Evolutionary conservation across 2,888 invertebrate species (phyloP), one percentile per base, ranked within the genome.

Genomic region (Xanthorhoe spadicearia): DNA sequence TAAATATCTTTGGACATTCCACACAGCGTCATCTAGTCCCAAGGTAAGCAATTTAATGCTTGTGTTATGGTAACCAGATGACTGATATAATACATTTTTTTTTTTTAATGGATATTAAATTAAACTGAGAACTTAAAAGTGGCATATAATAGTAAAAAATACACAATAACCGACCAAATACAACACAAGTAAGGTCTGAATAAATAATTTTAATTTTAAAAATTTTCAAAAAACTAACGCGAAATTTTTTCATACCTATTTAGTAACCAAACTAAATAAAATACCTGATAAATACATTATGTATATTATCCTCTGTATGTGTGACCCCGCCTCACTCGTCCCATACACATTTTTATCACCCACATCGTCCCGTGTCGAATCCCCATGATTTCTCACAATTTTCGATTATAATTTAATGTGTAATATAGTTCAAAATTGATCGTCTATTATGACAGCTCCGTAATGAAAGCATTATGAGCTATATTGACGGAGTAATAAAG

Each of bases 391-490:
- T 77, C 78, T 76, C 74, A 77, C 79, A 77, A 75, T 77, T 82
- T 77, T 71, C 23, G 73, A 83, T 76, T 77, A 79, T 78, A 80
- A 80, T 81, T 80, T 82, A 79, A 83, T 79, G 74, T 76, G 71
- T 72, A 81, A 79, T 83, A 82, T 77, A 78, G 71, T 83, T 60
- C 69, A 72, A 70, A 82, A 79, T 79, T 79, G 78, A 80, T 79
- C 68, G 77, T 56, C 74, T 82, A 77, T 81, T 83, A 79, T 82
- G 83, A 82, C 83, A 83, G 79, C 57, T 69, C 23, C 51, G 74
- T 78, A 77, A 82, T 81, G 77, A 80, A 78, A 78, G 74, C 74
- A 75, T 77, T 77, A 74, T 80, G 82, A 84, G 72, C 82, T 82
- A 83, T 81, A 72, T 62, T 70, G 69, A 69, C 64, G 76, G 70